Percentiles rank a stretch among this genome's conserved stretches.
Evolutionary conservation across 2,113 vertebrate genomes (phyloP).

Genomic region (Ellobius talpinus): DNA sequence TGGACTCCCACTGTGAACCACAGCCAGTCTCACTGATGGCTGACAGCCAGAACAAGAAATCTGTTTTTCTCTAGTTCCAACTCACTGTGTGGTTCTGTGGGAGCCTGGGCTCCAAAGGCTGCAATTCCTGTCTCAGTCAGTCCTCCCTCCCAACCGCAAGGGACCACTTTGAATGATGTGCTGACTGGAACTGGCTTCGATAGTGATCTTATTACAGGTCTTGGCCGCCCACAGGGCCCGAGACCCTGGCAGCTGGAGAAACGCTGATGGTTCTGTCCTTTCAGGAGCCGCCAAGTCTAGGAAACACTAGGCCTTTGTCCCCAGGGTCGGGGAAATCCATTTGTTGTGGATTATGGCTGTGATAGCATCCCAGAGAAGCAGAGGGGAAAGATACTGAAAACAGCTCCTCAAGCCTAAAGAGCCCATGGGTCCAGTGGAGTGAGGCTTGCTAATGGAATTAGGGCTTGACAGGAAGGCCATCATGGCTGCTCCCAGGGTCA

Average conservation of each 20-base stretch:
- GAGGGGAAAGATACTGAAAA: conserved; percentile 54
- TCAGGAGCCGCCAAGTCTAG: conserved; percentile 78
- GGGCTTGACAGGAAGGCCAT: conserved; percentile 59
- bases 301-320: conserved; percentile 77
- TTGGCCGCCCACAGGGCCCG: conserved; percentile 57
- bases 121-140: conserved; percentile 34
- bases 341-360: conserved; percentile 75
- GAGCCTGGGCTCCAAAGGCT: conserved; percentile 19
- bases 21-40: conserved; percentile 63
- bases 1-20: conserved; percentile 58
- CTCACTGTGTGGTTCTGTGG: conserved; percentile 65
- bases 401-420: conserved; percentile 46
- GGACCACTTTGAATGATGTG: conserved; percentile 61
- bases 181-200: conserved; percentile 49
- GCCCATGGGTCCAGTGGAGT: conserved; percentile 37
- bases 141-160: conserved; percentile 7
- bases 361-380: conserved; percentile 46
- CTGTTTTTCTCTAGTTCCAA: conserved; percentile 63
- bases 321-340: conserved; percentile 78
- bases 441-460: conserved; percentile 47
- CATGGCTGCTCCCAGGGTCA: conserved; percentile 20
- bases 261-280: conserved; percentile 56
- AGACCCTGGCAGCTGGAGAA: conserved; percentile 71
- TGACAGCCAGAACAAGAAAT: conserved; percentile 52
- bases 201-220: conserved; percentile 76